These are phyloP conservation scores for Scomberomorus guttatus DNA, from an alignment of 2,797 vertebrate genomes.

Conservation along the genomic window DNA sequence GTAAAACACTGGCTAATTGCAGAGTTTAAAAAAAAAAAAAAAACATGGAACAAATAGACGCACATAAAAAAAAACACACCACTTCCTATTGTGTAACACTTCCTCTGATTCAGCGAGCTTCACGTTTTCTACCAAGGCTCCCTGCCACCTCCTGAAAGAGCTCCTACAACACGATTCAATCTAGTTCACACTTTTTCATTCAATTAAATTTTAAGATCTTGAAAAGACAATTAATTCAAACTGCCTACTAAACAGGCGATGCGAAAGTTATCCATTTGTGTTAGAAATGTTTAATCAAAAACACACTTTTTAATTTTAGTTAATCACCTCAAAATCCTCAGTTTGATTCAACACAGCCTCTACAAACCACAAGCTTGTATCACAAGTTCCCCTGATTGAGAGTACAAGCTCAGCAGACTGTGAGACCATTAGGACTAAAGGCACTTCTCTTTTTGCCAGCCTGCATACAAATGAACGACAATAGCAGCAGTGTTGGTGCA, in stretches of 20 bases:
- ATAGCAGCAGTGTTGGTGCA: slow-evolving; percentile 39
- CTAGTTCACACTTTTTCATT: slow-evolving; percentile 14
- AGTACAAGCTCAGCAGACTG: slow-evolving; percentile 46
- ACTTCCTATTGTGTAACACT: slow-evolving; percentile 87
- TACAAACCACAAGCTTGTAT: slow-evolving; percentile 32
- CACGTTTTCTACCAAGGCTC: slow-evolving; percentile 65
- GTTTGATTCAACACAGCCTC: neutral
- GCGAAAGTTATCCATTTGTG: neutral
- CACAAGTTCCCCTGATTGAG: slow-evolving; percentile 35
- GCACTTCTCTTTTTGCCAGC: slow-evolving; percentile 29
- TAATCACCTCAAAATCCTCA: neutral
- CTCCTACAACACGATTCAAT: slow-evolving; percentile 2
- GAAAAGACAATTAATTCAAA: neutral
- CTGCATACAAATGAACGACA: slow-evolving; percentile 65
- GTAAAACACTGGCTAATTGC: slow-evolving; percentile 24
- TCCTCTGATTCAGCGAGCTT: slow-evolving; percentile 82
- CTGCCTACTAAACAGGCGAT: neutral
- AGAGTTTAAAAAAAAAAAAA: slow-evolving; percentile 14
- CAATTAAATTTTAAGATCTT: neutral
- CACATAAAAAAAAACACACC: slow-evolving; percentile 42
- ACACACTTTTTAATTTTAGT: neutral
- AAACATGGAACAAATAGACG: slow-evolving; percentile 67
- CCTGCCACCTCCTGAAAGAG: slow-evolving; percentile 51
- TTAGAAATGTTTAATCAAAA: neutral
- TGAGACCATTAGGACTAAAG: slow-evolving; percentile 44